Conservation (phyloP, 2,888 invertebrate species). For the Alloplasta piceator region DNA sequence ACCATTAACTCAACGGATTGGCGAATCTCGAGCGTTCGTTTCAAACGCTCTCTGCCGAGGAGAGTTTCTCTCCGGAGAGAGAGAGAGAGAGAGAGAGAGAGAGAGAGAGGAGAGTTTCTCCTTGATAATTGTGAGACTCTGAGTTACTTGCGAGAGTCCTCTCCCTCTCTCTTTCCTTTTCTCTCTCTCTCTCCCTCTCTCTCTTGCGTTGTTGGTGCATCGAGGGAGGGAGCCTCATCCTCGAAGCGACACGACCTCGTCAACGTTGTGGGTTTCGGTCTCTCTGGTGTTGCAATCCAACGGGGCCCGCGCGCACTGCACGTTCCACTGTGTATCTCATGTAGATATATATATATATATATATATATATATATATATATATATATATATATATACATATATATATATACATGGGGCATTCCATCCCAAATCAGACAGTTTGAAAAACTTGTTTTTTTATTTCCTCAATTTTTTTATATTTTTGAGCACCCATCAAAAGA, state of each 20-base stretch:
- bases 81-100: too few relatives aligned
- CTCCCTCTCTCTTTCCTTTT: constrained; percentile 14
- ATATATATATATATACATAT: too few relatives aligned
- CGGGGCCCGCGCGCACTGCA: constrained; percentile 33
- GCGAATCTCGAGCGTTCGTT: neutral
- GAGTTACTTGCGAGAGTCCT: neutral
- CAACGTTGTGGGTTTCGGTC: constrained; percentile 68
- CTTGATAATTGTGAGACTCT: constrained; percentile 6
- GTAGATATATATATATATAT: too few relatives aligned
- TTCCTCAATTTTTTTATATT: too few relatives aligned
- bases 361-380: too few relatives aligned
- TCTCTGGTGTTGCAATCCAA: constrained; percentile 59
- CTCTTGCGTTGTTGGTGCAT: constrained; percentile 5
- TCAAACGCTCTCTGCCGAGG: neutral
- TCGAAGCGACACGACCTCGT: constrained; percentile 70
- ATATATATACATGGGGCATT: too few relatives aligned
- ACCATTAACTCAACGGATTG: neutral
- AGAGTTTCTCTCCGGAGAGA: neutral
- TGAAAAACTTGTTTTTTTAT: too few relatives aligned
- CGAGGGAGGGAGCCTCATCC: neutral
- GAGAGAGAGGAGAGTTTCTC: constrained; percentile 8
- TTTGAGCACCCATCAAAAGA: too few relatives aligned
- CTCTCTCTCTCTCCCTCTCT: constrained; percentile 49
- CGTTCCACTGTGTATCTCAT: neutral
- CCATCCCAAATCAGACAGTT: too few relatives aligned